Evolutionary conservation across 2,797 vertebrate species (phyloP).

Genomic region (Falco cherrug): DNA sequence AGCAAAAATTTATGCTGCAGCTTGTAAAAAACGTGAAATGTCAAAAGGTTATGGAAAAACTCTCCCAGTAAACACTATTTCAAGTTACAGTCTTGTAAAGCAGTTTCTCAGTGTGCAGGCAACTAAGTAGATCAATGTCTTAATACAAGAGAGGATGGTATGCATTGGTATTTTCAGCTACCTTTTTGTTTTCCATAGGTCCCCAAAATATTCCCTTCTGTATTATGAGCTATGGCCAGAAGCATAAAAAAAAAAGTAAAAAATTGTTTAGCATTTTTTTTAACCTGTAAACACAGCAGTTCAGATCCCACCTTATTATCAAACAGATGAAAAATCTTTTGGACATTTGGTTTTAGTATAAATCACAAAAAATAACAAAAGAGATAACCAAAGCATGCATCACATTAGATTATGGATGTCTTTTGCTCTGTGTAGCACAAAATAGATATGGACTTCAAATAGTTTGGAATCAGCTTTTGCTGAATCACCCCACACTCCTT

Average conservation of each 20-base stretch:
- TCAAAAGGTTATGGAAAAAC: conserved; percentile 39
- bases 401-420: not conserved
- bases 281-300: not conserved
- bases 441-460: not conserved
- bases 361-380: not conserved
- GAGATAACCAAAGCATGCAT: not conserved
- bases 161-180: not conserved
- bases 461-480: not conserved
- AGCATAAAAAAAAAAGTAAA: not conserved
- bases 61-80: conserved; percentile 17
- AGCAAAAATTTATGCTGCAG: conserved; percentile 3
- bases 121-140: not conserved
- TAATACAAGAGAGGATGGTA: not conserved
- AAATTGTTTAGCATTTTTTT: not conserved
- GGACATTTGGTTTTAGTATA: not conserved
- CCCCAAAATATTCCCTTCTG: not conserved
- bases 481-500: not conserved
- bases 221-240: not conserved
- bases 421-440: not conserved
- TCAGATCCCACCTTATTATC: not conserved
- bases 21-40: conserved; percentile 20
- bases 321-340: not conserved
- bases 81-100: not conserved
- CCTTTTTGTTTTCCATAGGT: not conserved
- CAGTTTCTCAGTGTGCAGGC: not conserved